Conservation (phyloP, 30 jellyfish, hydroid and myxozoan species). For the Turritopsis dohrnii region DNA sequence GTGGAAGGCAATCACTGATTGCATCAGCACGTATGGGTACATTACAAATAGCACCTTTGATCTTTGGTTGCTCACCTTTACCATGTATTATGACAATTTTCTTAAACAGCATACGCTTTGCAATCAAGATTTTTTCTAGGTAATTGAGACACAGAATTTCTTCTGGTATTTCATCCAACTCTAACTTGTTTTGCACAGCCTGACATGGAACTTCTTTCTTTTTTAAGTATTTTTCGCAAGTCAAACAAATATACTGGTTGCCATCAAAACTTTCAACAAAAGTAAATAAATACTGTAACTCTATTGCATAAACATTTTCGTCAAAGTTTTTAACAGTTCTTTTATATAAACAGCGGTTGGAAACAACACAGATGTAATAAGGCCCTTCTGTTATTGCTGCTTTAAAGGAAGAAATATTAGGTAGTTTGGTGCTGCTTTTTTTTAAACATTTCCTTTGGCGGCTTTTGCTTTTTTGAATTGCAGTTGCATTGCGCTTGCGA, state of each 20-base stretch:
- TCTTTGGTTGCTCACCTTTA: slow-evolving; percentile 16
- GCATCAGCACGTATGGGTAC: background rate
- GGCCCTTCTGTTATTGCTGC: slow-evolving; percentile 4
- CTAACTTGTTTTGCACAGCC: background rate
- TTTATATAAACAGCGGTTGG: slow-evolving; percentile 4
- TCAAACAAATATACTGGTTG: background rate
- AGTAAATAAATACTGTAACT: background rate
- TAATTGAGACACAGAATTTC: background rate
- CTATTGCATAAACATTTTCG: background rate
- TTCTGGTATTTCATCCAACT: background rate
- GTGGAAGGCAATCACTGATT: background rate
- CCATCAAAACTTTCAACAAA: background rate
- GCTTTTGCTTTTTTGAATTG: background rate
- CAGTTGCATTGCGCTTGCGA: slow-evolving; percentile 5
- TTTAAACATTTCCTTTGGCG: background rate
- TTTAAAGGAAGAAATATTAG: background rate
- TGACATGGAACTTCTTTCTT: slow-evolving; percentile 20
- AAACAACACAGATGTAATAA: slow-evolving; percentile 7
- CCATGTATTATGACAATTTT: background rate
- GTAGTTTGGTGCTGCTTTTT: background rate
- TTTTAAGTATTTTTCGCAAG: background rate
- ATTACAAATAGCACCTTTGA: slow-evolving; percentile 22
- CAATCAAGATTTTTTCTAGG: slow-evolving; percentile 2
- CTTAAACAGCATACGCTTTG: background rate
- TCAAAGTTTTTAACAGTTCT: background rate